Percentiles rank a stretch among this genome's conserved stretches.
phyloP scores from a whole-genome alignment of 2,797 vertebrate species.

The Scomberomorus guttatus region DNA sequence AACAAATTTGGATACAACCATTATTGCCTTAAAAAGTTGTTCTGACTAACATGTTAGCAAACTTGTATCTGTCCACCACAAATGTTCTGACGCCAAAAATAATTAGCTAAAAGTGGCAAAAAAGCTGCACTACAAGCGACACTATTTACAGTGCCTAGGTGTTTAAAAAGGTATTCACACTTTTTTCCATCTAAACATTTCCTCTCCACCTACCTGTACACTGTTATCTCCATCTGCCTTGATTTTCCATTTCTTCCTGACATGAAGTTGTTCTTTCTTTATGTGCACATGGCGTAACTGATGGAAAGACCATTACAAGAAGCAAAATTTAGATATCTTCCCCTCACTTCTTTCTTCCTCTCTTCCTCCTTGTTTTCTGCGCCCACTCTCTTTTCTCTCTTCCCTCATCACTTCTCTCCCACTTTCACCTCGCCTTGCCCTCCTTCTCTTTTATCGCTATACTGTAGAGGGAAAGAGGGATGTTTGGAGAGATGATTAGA shows the following conservation, averaged over 20 bases:
- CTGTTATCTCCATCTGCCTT: neutral
- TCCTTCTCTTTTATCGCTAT: constrained; percentile 1
- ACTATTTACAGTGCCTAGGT: neutral
- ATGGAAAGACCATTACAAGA: neutral
- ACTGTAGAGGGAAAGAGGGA: neutral
- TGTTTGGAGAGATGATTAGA: constrained; percentile 52
- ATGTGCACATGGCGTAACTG: neutral
- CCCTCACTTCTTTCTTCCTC: neutral
- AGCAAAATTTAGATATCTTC: constrained; percentile 1
- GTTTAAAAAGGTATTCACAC: neutral
- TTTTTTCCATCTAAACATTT: neutral
- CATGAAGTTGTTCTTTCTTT: neutral
- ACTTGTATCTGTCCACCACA: no score
- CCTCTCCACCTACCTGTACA: neutral
- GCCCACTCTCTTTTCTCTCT: neutral
- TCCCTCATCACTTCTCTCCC: constrained; percentile 7
- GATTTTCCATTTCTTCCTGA: neutral
- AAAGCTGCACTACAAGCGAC: neutral
- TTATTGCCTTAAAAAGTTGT: no score
- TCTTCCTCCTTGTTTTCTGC: neutral
- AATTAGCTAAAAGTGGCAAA: no score
- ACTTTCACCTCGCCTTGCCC: neutral
- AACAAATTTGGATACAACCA: no score
- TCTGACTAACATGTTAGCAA: no score
- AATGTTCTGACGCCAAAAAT: no score